Conservation (phyloP, 2,888 invertebrate genomes). For the Netelia fuscicornis region DNA sequence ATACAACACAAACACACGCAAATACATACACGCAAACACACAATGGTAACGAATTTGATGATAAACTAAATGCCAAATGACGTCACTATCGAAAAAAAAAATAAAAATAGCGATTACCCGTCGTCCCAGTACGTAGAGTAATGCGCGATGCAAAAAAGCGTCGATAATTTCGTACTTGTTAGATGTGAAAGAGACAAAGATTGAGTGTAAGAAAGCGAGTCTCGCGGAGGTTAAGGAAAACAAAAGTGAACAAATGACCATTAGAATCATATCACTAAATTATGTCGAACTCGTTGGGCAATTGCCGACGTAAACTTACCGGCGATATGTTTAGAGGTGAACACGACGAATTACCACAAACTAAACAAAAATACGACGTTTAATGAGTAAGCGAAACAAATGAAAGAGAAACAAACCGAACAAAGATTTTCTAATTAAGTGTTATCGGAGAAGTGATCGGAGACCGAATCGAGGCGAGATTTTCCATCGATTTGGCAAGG, state of each 20-base stretch:
- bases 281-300: constrained; percentile 63
- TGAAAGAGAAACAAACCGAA: constrained; percentile 54
- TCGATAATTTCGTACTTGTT: constrained; percentile 76
- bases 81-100: constrained; percentile 2
- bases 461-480: constrained; percentile 46
- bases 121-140: constrained; percentile 48
- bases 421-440: constrained; percentile 74
- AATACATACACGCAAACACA: not conserved
- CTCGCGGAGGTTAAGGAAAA: constrained; percentile 48
- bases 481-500: constrained; percentile 44
- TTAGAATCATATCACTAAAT: constrained; percentile 77
- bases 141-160: constrained; percentile 67
- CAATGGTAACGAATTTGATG: constrained; percentile 15
- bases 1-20: too few species aligned
- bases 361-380: constrained; percentile 19
- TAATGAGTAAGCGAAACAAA: constrained; percentile 24
- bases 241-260: constrained; percentile 72
- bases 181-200: constrained; percentile 37
- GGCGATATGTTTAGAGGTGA: constrained; percentile 41
- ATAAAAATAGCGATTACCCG: constrained; percentile 36
- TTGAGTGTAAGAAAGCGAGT: constrained; percentile 12
- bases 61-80: constrained; percentile 16
- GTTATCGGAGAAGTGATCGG: constrained; percentile 60
- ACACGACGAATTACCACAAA: not conserved
- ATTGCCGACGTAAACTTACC: constrained; percentile 60